These are phyloP conservation scores for Cecidostiba fungosa DNA, from an alignment of 2,888 invertebrate genomes.

Conservation along the genomic window DNA sequence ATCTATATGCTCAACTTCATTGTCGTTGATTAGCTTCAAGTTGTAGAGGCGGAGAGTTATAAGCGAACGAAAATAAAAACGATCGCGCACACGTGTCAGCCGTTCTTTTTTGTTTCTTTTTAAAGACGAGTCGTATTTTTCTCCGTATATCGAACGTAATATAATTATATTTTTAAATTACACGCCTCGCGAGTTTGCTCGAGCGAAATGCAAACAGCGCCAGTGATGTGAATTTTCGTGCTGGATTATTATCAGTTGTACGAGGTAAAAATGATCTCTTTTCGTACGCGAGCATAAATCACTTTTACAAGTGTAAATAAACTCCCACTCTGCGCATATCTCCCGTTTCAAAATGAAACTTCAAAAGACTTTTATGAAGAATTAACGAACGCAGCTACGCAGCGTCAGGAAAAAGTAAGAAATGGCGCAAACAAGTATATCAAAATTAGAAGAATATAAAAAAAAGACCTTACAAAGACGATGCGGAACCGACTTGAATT, in stretches of 20 bases:
- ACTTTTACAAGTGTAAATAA: not conserved
- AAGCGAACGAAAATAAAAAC: not conserved
- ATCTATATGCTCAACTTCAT: conserved; percentile 35
- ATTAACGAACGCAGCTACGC: not conserved
- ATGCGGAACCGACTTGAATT: not conserved
- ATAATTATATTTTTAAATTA: too few relatives aligned
- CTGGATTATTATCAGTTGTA: too few relatives aligned
- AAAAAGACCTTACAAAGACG: not conserved
- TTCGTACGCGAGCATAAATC: not conserved
- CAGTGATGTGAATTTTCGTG: too few relatives aligned
- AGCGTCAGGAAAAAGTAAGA: too few relatives aligned
- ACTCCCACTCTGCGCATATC: not conserved
- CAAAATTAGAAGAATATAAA: too few relatives aligned
- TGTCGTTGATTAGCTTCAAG: conserved; percentile 45
- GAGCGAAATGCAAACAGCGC: too few relatives aligned
- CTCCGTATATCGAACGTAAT: too few relatives aligned
- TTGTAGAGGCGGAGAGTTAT: not conserved
- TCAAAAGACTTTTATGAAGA: not conserved
- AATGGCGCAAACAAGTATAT: too few relatives aligned
- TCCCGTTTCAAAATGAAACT: not conserved
- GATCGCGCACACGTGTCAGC: not conserved
- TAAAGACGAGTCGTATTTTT: not conserved
- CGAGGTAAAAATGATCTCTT: too few relatives aligned
- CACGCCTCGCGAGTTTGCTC: too few relatives aligned
- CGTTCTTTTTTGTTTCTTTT: too few relatives aligned